A percentile compares a stretch with the other conserved stretches of the same genome.
These are phyloP conservation scores for Drosophila rufa DNA, from an alignment of 1,140 invertebrate species.

Conservation along the genomic window DNA sequence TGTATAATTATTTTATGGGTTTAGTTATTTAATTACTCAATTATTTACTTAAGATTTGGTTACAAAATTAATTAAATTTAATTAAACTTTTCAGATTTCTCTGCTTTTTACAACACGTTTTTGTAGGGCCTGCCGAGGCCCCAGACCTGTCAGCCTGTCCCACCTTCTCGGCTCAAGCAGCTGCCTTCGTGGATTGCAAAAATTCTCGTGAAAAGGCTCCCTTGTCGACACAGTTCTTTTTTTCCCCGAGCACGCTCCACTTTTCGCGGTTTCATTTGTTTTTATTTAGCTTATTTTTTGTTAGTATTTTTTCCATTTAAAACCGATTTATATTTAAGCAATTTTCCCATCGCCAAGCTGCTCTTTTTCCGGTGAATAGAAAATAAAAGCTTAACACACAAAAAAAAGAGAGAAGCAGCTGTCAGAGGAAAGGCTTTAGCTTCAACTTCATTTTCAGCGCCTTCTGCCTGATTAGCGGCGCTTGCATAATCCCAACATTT, in stretches of 20 bases:
- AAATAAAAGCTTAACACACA: background rate
- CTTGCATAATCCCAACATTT: constrained; percentile 60
- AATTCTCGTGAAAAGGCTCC: constrained; percentile 40
- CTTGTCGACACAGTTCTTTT: constrained; percentile 45
- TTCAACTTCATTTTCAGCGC: constrained; percentile 28
- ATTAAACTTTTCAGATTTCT: no score
- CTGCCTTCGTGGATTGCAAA: constrained; percentile 55
- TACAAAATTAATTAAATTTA: no score
- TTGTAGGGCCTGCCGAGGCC: constrained; percentile 59
- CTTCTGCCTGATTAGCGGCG: constrained; percentile 50
- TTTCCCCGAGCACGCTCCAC: constrained; percentile 3
- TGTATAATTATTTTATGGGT: no score
- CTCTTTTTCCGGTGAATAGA: constrained; percentile 12
- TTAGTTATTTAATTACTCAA: no score
- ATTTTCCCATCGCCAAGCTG: constrained; percentile 71
- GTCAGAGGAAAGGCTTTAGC: constrained; percentile 7
- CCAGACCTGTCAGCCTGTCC: constrained; percentile 17
- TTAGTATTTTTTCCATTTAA: background rate
- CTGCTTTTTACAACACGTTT: constrained; percentile 50
- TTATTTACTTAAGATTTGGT: no score
- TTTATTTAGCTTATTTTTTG: background rate
- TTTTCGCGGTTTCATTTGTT: background rate
- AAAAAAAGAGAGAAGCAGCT: background rate
- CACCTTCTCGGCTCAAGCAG: constrained; percentile 37
- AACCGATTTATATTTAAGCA: constrained; percentile 22